phyloP scores from a whole-genome alignment of 2,797 vertebrate genomes.

The Acomys russatus region DNA sequence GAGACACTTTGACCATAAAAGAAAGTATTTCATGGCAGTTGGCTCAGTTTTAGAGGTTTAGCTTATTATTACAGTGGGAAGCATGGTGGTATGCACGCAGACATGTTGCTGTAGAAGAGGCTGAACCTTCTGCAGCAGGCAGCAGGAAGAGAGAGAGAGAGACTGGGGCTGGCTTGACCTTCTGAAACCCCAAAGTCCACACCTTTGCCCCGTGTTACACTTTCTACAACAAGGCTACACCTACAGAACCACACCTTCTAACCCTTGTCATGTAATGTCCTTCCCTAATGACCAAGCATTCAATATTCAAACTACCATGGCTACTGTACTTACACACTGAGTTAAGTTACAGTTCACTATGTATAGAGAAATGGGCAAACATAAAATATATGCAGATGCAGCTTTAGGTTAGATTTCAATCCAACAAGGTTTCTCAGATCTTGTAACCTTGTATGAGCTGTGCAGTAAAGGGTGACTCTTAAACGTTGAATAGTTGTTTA shows the following conservation, averaged over 20 bases:
- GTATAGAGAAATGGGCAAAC: background rate
- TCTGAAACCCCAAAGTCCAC: background rate
- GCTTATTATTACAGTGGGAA: background rate
- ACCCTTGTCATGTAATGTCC: background rate
- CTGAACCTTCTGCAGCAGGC: background rate
- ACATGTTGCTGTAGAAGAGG: background rate
- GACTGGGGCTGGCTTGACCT: background rate
- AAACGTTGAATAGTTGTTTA: background rate
- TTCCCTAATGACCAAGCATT: background rate
- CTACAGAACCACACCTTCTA: background rate
- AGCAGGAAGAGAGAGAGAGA: background rate
- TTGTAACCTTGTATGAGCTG: background rate
- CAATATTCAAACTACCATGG: background rate
- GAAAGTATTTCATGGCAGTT: background rate
- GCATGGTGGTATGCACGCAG: background rate
- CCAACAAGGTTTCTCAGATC: background rate
- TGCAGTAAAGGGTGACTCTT: background rate
- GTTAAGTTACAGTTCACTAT: background rate
- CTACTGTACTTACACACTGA: background rate
- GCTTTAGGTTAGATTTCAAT: background rate
- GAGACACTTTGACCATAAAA: background rate
- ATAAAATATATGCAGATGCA: background rate
- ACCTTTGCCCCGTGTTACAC: background rate
- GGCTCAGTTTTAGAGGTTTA: too few relatives aligned
- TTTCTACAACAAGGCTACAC: background rate